Base-by-base conservation (phyloP, 92 coral and sea anemone species). In the Phenganax marumi region DNA sequence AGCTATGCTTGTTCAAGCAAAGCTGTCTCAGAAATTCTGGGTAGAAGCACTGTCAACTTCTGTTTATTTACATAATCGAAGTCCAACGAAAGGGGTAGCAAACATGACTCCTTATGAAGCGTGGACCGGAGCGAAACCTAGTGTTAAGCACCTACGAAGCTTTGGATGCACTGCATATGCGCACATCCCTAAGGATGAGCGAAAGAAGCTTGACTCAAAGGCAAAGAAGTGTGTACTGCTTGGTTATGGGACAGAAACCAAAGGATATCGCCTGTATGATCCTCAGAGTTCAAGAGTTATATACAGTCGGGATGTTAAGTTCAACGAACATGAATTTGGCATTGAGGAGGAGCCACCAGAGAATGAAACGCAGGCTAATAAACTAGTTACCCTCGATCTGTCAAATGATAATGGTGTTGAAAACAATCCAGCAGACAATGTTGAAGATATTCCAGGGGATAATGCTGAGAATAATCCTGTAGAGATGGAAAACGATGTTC, bases 131-230 rank as follows among this genome's bases (percentile, higher is more conserved):
- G 68, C 43, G 52, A 87, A 83, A 47, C 88, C 88, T 65, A 81
- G 84, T 66, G 86, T 86, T 49, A 64, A 52, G 16, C 85, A 86
- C 68, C 81, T 85, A 13, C 50, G 81, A 46, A 19, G 75, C 23
- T 90, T 90, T 82, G 90, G 89, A 14, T 87, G 91, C 24, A 82
- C 87, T 60, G 90, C 88, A 50, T 90, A 90, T 87, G 89, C 89
- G 56, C 91, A 86, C 52, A 87, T 87, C 81, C 90, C 90, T 5
- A 87, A 84, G 50, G 80, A 81, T 76, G 89, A 90, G 52, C 70
- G 90, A 56, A 87, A 62, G 87, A 90, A 90, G 69, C 87, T 87
- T 8, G 90, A 90, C 55, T 46, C 85, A 47, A 89, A 85, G 66
- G 89, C 82, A 11, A 85, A 84, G 47, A 88, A 85, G 39, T 85